Evolutionary conservation across 2,113 vertebrate species (phyloP), one percentile per base, ranked within the genome.

Genomic region (Ahaetulla prasina): DNA sequence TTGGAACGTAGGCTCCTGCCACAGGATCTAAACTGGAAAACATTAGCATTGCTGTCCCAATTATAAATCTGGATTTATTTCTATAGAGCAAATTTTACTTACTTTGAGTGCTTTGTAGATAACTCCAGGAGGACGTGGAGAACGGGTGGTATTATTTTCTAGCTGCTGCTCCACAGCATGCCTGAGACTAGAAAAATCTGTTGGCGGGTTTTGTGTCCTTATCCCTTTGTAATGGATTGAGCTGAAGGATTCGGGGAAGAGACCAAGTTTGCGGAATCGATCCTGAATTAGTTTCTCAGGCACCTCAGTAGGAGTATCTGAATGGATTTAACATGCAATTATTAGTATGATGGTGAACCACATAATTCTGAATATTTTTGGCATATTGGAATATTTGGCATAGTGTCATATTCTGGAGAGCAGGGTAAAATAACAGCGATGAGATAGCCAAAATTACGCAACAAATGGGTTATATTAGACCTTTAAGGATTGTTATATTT

Each of bases 241-340:
- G 96, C 99, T 99, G 96, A 99, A 99, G n/a, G 99, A 99, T 96
- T 99, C 99, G 0, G 99, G 99, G 94, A 99, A 99, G 91, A 99
- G 98, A 89, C 98, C 98, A 93, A 99, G 96, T 96, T 98, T 99
- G 95, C 99, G 98, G 96, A 99, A 99, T 20, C 99, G 98, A 95
- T 99, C 99, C 97, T 99, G 99, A 93, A 99, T 98, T 88, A 99
- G 98, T 96, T 99, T 98, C 95, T 99, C 99, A 0, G 98, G 98
- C 14, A 98, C 98, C 93, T 99, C 99, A 0, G 98, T 98, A 0
- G 98, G 98, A 92, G 98, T 98, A 97, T 99, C 99, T 99, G 90
- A 39, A 91, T 8, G 85, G 85, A 90, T 25, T 53, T 87, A 95
- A 54, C 11, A 94, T 90, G 88, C 1, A 5, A 22, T 80, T 39